These are phyloP conservation scores for Channa argus DNA, from an alignment of 2,113 vertebrate species.

Conservation along the genomic window DNA sequence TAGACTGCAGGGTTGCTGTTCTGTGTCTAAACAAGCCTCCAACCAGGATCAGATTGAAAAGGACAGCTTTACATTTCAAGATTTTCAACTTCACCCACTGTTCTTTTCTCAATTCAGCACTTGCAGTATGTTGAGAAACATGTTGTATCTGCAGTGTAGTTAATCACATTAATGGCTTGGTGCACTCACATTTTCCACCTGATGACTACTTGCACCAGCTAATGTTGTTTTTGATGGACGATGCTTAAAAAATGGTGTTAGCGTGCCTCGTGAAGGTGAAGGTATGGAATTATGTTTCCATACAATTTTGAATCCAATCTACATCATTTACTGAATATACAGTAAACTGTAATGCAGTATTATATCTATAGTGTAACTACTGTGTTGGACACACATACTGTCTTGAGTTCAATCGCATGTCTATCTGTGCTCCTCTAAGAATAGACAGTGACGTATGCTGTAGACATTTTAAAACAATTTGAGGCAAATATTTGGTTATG, in stretches of 20 bases:
- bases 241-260: slow-evolving; percentile 34
- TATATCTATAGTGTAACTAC: too few species aligned
- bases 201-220: slow-evolving; percentile 26
- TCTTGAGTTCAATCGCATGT: too few species aligned
- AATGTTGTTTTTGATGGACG: slow-evolving; percentile 43
- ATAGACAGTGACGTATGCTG: background rate
- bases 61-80: slow-evolving; percentile 34
- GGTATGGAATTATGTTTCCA: background rate
- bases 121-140: slow-evolving; percentile 14
- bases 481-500: background rate
- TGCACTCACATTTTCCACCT: slow-evolving; percentile 9
- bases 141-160: slow-evolving; percentile 23
- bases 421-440: background rate
- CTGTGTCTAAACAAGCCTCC: slow-evolving; percentile 33
- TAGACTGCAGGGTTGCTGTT: slow-evolving; percentile 50
- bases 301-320: too few species aligned
- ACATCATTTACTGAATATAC: too few species aligned
- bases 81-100: slow-evolving; percentile 20
- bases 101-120: slow-evolving; percentile 15
- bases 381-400: too few species aligned
- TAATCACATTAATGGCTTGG: slow-evolving; percentile 45
- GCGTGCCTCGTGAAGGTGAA: slow-evolving; percentile 9
- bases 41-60: slow-evolving; percentile 42
- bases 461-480: background rate
- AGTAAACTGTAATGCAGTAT: too few species aligned